phyloP scores from a whole-genome alignment of 2,888 invertebrate species.

The Clusia tigrina region DNA sequence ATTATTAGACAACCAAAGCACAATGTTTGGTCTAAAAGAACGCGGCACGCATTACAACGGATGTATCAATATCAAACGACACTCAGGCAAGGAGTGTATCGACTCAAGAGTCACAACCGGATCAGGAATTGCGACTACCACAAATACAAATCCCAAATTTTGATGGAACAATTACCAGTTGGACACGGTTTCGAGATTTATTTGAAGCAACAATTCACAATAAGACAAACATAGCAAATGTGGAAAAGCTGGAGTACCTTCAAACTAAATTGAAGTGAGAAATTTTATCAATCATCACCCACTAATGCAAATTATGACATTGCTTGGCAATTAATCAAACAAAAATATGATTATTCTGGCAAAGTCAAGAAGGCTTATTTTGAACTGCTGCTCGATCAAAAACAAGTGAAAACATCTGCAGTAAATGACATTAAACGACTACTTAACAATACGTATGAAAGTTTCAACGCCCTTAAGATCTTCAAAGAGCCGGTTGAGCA shows the following conservation, averaged over 20 bases:
- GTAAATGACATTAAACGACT: slow-evolving; percentile 15
- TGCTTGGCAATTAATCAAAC: slow-evolving; percentile 30
- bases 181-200: slow-evolving; percentile 30
- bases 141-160: slow-evolving; percentile 30
- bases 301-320: slow-evolving; percentile 30
- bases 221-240: slow-evolving; percentile 22
- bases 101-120: background rate
- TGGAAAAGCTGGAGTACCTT: slow-evolving; percentile 32
- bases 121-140: slow-evolving; percentile 25
- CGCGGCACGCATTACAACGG: background rate
- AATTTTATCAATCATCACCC: slow-evolving; percentile 28
- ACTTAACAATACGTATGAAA: slow-evolving; percentile 23
- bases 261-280: slow-evolving; percentile 31
- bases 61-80: background rate
- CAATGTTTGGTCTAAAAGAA: slow-evolving; percentile 13
- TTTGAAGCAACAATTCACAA: slow-evolving; percentile 28
- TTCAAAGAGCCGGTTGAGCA: slow-evolving; percentile 23
- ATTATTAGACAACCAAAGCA: slow-evolving; percentile 17
- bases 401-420: slow-evolving; percentile 16
- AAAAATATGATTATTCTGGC: slow-evolving; percentile 30
- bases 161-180: slow-evolving; percentile 21
- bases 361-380: slow-evolving; percentile 26
- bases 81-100: background rate
- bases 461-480: slow-evolving; percentile 28
- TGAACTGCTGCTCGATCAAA: slow-evolving; percentile 24